phyloP scores from a whole-genome alignment of 64 coral and sea anemone genomes.

The Anthopleura sola region DNA sequence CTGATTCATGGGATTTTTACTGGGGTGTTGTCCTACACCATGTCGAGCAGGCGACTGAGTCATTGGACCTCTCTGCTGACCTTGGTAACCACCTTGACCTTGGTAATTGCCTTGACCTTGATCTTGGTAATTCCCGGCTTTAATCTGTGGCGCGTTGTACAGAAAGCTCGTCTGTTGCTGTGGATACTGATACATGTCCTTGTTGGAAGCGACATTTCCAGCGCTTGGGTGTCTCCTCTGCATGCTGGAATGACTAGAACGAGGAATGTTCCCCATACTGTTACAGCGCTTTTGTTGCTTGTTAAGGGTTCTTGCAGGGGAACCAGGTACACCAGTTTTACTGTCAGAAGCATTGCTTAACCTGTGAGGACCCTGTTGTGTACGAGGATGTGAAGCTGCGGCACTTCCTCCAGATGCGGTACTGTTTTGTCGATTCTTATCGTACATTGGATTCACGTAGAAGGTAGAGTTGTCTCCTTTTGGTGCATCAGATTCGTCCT shows the following conservation, averaged over 20 bases:
- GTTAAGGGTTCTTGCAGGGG: background rate
- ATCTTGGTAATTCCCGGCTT: background rate
- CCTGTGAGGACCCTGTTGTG: background rate
- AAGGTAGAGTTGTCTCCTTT: constrained; percentile 35
- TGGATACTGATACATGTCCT: background rate
- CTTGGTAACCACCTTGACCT: background rate
- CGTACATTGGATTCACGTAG: constrained; percentile 47
- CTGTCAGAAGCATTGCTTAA: constrained; percentile 23
- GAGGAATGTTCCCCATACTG: constrained; percentile 48
- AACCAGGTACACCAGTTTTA: background rate
- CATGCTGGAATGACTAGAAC: background rate
- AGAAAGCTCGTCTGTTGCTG: constrained; percentile 14
- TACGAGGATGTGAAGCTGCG: background rate
- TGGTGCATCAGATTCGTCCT: background rate
- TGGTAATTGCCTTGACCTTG: constrained; percentile 13
- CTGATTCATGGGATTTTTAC: background rate
- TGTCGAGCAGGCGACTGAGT: background rate
- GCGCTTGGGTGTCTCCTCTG: constrained; percentile 49
- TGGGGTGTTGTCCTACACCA: background rate
- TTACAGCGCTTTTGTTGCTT: constrained; percentile 31
- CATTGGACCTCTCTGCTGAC: background rate
- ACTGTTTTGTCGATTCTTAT: background rate
- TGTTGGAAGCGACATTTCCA: constrained; percentile 43
- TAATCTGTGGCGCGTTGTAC: constrained; percentile 15
- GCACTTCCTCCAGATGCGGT: background rate